These are phyloP conservation scores for Alethe diademata DNA, from an alignment of 2,113 vertebrate species.

Conservation along the genomic window DNA sequence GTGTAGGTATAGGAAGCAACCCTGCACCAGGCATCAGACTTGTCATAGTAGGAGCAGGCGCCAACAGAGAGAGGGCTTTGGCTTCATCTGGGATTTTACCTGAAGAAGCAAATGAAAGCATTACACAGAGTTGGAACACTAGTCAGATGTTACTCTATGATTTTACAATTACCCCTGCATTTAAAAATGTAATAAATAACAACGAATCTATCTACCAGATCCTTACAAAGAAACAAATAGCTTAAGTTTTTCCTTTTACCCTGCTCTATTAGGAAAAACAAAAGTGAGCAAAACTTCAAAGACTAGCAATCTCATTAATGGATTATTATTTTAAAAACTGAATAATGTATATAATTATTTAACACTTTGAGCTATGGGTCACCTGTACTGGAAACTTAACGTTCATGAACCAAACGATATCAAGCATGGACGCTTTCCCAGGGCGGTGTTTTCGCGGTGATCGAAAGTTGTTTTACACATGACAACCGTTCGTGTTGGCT, in stretches of 20 bases:
- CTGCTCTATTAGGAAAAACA: constrained; percentile 82
- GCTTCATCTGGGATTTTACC: constrained; percentile 98
- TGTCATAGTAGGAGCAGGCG: constrained; percentile 86
- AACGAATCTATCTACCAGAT: constrained; percentile 77
- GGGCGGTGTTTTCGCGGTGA: constrained; percentile 97
- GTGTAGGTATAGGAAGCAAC: constrained; percentile 90
- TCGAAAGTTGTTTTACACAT: constrained; percentile 99
- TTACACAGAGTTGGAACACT: constrained; percentile 71
- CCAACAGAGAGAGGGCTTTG: constrained; percentile 94
- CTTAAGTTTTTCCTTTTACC: constrained; percentile 80
- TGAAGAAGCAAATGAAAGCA: constrained; percentile 81
- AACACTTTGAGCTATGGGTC: constrained; percentile 99
- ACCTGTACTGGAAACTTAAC: constrained; percentile 99
- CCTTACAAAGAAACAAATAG: constrained; percentile 78
- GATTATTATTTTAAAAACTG: constrained; percentile 83
- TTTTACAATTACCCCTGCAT: constrained; percentile 76
- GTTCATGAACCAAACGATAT: constrained; percentile 99
- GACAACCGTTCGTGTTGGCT: constrained; percentile 99
- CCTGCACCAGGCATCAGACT: constrained; percentile 92
- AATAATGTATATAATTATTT: constrained; percentile 96
- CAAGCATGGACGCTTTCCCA: constrained; percentile 99
- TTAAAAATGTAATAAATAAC: constrained; percentile 76
- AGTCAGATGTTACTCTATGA: constrained; percentile 61
- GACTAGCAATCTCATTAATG: constrained; percentile 82
- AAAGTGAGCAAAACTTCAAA: constrained; percentile 81